Base-by-base conservation (phyloP, 2,888 invertebrate genomes). In the Diadegma fenestrale region DNA sequence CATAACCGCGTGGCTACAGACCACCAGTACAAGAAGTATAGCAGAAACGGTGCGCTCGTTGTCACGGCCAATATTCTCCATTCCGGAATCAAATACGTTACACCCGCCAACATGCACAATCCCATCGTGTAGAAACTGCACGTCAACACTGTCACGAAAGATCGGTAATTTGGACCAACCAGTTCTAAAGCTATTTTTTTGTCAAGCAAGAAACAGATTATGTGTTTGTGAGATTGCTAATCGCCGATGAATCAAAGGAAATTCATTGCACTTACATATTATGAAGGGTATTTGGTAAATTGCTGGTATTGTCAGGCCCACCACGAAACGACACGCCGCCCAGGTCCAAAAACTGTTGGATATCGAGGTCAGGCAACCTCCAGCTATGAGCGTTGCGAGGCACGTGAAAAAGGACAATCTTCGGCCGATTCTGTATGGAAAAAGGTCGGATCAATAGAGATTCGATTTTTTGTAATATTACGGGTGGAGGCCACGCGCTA, bases 221-320 rank as follows among this genome's bases (percentile, higher is more conserved):
- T 26, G 12, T 8, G 54, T 4, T 10, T 5, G 1, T 58, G 14
- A 22, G 26, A 14, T 58, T 26, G 4, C 12, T 10, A 58, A 58
- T 58, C 12, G 26, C 3, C 4, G 6, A 12, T 14, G 1, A 12
- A 14, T 3, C 26, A 26, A 8, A 54, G 8, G 37, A 58, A 3
- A 1, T 8, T 12, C 12, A 12, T 26, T 26, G 45, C 10, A 45
- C 92, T 92, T 94, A 98, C 98, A 97, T 91, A 99, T 98, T 84
- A 98, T 98, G 93, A 98, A 98, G 0, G 99, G 98, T 94, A 98
- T 98, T 94, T 98, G 98, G 94, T 98, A 98, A 58, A 98, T 96
- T 0, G 98, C 98, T 4, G 98, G 98, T 90, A 98, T 97, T 0
- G 98, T 98, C 7, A 98, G 94, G 3, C 99, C 99, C n/a, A 98